Evolutionary conservation across 2,888 invertebrate genomes (phyloP), one percentile per base, ranked within the genome.

Genomic region (Morpho achilles): DNA sequence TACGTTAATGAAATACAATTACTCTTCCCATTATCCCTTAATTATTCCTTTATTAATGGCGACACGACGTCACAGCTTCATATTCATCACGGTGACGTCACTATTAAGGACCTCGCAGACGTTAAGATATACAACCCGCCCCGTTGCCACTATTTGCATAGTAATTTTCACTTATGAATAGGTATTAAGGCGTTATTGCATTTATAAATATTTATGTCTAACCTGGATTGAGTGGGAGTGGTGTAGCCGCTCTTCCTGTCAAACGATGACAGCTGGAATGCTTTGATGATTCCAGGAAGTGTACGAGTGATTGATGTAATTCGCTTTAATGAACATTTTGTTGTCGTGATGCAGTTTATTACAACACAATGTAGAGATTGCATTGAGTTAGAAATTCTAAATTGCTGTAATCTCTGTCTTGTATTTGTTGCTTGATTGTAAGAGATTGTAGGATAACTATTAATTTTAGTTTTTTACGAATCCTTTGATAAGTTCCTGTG

Each of bases 91-190:
- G 59, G 64, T 67, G 66, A 67, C 66, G 65, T 72, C 71, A 69
- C 78, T 80, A 86, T 86, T 85, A 86, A 79, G 78, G 75, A 73
- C 72, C 76, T 79, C 79, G 72, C 76, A 79, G 80, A 72, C 79
- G 70, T 69, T 74, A 69, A 75, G 80, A 84, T 82, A 77, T 79
- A 80, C 81, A 68, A 71, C 76, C 81, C 83, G 79, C 83, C 81
- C 77, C 73, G 76, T 80, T 75, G 77, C 80, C 80, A 82, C 81
- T 82, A 88, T 89, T 89, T 86, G 86, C 89, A 89, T 89, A 87
- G 84, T 87, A 85, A 90, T 90, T 87, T 89, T 90, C 89, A 88
- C 88, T 89, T 88, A 89, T 88, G 88, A 90, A 88, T 89, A 89
- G 82, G 81, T 85, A 87, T 87, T 86, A 85, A 79, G 80, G 81